Evolutionary conservation across 2,888 invertebrate genomes (phyloP).

Genomic region (Pseudanteris insignis): DNA sequence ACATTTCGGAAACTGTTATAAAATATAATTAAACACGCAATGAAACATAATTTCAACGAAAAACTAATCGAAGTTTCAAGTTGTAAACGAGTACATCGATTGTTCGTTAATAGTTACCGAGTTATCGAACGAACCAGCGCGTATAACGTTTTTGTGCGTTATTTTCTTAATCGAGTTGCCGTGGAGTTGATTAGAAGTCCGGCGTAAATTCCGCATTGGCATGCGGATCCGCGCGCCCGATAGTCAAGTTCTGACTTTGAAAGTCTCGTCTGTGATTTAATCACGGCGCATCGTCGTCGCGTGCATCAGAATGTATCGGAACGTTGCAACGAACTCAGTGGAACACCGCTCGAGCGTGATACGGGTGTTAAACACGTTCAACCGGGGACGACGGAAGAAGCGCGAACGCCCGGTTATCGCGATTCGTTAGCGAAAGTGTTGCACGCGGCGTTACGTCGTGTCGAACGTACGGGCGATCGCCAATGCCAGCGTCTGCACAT

Average conservation of each 20-base stretch:
- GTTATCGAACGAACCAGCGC: too few relatives aligned
- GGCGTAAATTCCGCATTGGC: constrained; percentile 36
- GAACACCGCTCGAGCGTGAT: constrained; percentile 40
- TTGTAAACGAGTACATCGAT: too few relatives aligned
- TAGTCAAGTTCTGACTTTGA: constrained; percentile 41
- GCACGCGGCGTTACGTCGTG: constrained; percentile 20
- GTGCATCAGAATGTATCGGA: constrained; percentile 39
- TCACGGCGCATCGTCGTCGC: constrained; percentile 28
- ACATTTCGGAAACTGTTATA: too few relatives aligned
- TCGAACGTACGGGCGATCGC: too few relatives aligned
- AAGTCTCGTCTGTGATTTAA: constrained; percentile 40
- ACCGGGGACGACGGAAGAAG: constrained; percentile 33
- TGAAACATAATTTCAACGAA: not conserved
- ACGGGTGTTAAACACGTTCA: constrained; percentile 31
- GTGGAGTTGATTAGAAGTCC: constrained; percentile 27
- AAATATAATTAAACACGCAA: too few relatives aligned
- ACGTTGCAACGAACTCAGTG: constrained; percentile 39
- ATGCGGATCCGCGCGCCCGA: constrained; percentile 35
- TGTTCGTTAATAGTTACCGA: too few relatives aligned
- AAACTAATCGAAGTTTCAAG: not conserved
- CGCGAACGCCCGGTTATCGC: constrained; percentile 30
- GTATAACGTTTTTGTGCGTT: too few relatives aligned
- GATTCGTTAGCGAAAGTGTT: constrained; percentile 41
- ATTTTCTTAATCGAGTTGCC: constrained; percentile 26
- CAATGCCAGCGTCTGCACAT: too few relatives aligned